Evolutionary conservation across 2,797 vertebrate species (phyloP).

Genomic region (Enteromius afrohamiltoni): DNA sequence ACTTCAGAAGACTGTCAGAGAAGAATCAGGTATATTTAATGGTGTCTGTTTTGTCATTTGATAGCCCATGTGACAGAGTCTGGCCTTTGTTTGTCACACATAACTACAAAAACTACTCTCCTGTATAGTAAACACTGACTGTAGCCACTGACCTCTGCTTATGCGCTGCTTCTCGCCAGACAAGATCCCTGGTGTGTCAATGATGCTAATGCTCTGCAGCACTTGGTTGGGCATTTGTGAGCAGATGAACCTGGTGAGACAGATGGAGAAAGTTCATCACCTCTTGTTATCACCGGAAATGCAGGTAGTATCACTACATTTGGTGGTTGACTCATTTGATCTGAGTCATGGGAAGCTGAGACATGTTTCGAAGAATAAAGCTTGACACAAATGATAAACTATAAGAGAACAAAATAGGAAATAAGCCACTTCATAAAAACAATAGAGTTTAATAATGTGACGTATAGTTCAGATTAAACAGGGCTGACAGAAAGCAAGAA

Average conservation of each 20-base stretch:
- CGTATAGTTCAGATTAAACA: neutral
- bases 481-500: neutral
- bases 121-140: neutral
- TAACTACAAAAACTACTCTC: neutral
- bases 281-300: constrained; percentile 40
- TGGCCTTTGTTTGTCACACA: constrained; percentile 25
- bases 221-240: constrained; percentile 96
- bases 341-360: neutral
- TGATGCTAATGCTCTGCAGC: constrained; percentile 85
- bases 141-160: constrained; percentile 84
- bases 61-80: neutral
- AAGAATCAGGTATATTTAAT: neutral
- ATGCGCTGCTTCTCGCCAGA: constrained; percentile 97
- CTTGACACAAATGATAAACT: neutral
- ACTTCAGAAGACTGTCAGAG: neutral
- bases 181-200: constrained; percentile 95
- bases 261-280: constrained; percentile 33
- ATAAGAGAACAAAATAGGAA: neutral
- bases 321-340: constrained; percentile 11
- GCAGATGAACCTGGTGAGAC: constrained; percentile 88
- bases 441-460: no score
- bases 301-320: constrained; percentile 10
- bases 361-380: neutral
- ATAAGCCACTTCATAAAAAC: neutral
- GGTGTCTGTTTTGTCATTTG: constrained; percentile 1